A percentile compares a stretch with the other conserved stretches of the same genome.
These are phyloP conservation scores for Mimachlamys varia DNA, from an alignment of 2,888 invertebrate species.

Conservation along the genomic window DNA sequence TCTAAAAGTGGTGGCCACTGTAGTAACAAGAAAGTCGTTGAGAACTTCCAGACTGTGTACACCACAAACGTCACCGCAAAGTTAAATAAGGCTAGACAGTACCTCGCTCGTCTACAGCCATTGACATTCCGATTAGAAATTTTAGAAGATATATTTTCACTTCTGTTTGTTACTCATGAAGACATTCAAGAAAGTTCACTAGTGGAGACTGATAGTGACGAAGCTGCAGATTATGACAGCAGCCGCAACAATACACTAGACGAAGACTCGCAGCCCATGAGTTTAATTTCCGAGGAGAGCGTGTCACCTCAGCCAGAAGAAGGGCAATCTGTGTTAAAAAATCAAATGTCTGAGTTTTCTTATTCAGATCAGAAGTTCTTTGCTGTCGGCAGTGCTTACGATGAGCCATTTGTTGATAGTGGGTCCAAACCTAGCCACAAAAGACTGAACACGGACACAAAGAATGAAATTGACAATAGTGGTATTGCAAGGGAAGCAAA, in stretches of 20 bases:
- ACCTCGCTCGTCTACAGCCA: slow-evolving; percentile 72
- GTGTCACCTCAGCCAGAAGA: slow-evolving; percentile 37
- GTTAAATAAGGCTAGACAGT: slow-evolving; percentile 62
- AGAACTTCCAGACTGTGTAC: slow-evolving; percentile 65
- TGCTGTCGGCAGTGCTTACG: slow-evolving; percentile 56
- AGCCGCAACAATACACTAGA: slow-evolving; percentile 36
- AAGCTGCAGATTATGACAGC: slow-evolving; percentile 56
- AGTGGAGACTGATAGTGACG: slow-evolving; percentile 78
- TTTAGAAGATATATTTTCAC: slow-evolving; percentile 88
- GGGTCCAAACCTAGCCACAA: slow-evolving; percentile 3
- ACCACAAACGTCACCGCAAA: slow-evolving; percentile 67
- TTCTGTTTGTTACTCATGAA: slow-evolving; percentile 87
- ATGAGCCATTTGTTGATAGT: slow-evolving; percentile 63
- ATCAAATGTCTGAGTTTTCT: background rate
- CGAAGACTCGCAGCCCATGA: background rate
- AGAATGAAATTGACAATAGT: slow-evolving; percentile 25
- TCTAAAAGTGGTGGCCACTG: background rate
- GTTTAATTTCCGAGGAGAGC: slow-evolving; percentile 42
- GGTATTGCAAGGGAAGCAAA: slow-evolving; percentile 29
- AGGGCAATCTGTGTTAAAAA: background rate
- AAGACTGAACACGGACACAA: background rate
- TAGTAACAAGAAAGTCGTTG: background rate
- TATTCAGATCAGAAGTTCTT: background rate
- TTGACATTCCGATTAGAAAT: slow-evolving; percentile 83
- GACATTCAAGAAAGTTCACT: slow-evolving; percentile 83